These are phyloP conservation scores for Orthosia incerta DNA, from an alignment of 2,888 invertebrate species.

Conservation along the genomic window DNA sequence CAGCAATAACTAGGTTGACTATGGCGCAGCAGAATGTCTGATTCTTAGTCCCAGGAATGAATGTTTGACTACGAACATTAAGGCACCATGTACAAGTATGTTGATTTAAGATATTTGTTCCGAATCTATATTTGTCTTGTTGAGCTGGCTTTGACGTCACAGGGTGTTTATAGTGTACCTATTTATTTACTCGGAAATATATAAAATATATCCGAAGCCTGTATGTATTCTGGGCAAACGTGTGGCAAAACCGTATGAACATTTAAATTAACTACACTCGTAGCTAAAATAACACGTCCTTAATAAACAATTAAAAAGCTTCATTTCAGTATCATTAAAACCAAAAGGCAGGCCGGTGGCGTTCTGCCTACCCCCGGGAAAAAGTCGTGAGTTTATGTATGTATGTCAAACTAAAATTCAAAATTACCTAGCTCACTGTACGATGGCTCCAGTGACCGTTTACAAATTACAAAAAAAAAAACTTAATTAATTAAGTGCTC, in stretches of 20 bases:
- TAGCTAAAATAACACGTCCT: background rate
- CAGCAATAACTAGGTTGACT: background rate
- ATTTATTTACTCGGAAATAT: constrained; percentile 10
- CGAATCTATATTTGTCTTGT: constrained; percentile 41
- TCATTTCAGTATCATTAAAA: too few species aligned
- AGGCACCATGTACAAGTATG: constrained; percentile 3
- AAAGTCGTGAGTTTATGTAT: too few species aligned
- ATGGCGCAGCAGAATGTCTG: background rate
- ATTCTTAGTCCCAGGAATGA: background rate
- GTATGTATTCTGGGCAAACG: constrained; percentile 6
- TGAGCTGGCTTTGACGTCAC: constrained; percentile 17
- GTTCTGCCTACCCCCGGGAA: too few species aligned
- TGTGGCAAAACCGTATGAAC: background rate
- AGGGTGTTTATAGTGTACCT: constrained; percentile 27
- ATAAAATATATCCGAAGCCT: background rate
- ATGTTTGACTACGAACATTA: background rate
- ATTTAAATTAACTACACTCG: background rate
- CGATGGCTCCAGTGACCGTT: too few species aligned
- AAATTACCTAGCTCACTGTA: too few species aligned
- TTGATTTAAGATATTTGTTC: constrained; percentile 43
- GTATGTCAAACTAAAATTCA: too few species aligned
- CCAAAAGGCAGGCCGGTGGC: too few species aligned
- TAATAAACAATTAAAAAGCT: background rate
- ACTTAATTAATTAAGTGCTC: too few species aligned
- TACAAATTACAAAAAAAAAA: too few species aligned